phyloP scores from a whole-genome alignment of 2,888 invertebrate species.

The Hemicrepidius hirtus region DNA sequence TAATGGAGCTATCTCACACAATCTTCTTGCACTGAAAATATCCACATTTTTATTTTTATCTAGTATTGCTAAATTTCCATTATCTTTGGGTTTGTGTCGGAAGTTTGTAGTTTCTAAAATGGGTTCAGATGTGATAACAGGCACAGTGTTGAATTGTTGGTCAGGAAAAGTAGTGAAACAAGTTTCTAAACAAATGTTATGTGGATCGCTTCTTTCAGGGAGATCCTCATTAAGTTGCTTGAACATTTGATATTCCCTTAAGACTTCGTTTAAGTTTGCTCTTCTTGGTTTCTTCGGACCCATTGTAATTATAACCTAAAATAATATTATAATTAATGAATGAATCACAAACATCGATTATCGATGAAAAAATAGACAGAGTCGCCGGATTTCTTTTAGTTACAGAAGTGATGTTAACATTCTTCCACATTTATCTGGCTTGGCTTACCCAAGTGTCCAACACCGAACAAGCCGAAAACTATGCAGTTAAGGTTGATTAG shows the following conservation, averaged over 20 bases:
- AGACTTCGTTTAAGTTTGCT: constrained; percentile 58
- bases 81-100: constrained; percentile 53
- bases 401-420: too few relatives aligned
- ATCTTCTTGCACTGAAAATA: constrained; percentile 2
- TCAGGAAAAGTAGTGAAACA: constrained; percentile 82
- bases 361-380: too few relatives aligned
- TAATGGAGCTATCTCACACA: constrained; percentile 77
- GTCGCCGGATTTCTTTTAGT: too few relatives aligned
- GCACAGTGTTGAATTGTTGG: constrained; percentile 69
- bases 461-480: too few relatives aligned
- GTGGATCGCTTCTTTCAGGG: constrained; percentile 51
- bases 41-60: constrained; percentile 43
- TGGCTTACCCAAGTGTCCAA: too few relatives aligned
- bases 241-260: constrained; percentile 48
- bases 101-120: constrained; percentile 8
- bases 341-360: too few relatives aligned
- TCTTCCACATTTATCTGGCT: too few relatives aligned
- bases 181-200: constrained; percentile 79
- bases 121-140: constrained; percentile 45
- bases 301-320: constrained; percentile 84
- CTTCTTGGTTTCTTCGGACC: constrained; percentile 88
- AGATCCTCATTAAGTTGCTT: constrained; percentile 45
- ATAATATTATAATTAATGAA: constrained; percentile 39
- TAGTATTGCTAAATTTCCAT: constrained; percentile 53
- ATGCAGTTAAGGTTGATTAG: too few relatives aligned